phyloP scores from a whole-genome alignment of 1,140 invertebrate species.

The Aricia agestis region DNA sequence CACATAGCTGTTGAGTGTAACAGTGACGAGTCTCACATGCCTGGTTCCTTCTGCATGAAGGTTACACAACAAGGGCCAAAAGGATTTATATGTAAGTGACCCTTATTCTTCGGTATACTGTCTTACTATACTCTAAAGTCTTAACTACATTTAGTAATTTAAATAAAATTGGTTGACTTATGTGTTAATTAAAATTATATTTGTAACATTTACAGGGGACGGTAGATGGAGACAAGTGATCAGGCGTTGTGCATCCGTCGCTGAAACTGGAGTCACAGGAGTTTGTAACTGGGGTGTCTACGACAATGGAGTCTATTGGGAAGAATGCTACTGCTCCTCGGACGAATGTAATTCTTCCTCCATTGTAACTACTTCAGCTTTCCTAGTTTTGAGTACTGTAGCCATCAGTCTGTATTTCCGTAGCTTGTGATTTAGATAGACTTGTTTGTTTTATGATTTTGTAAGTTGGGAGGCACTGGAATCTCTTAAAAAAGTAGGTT shows the following conservation, averaged over 20 bases:
- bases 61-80: conserved; percentile 90
- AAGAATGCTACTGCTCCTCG: conserved; percentile 94
- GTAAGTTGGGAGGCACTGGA: neutral
- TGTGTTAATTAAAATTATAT: neutral
- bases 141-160: neutral
- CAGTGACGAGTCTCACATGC: conserved; percentile 91
- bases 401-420: neutral
- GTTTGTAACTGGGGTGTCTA: conserved; percentile 96
- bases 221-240: conserved; percentile 95
- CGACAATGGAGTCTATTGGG: conserved; percentile 95
- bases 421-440: neutral
- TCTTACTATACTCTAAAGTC: too few species aligned
- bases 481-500: neutral
- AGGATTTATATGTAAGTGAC: conserved; percentile 91
- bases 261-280: conserved; percentile 92
- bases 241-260: conserved; percentile 90
- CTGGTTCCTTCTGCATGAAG: conserved; percentile 96
- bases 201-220: conserved; percentile 82
- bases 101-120: too few species aligned
- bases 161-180: neutral
- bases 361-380: conserved; percentile 30
- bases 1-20: conserved; percentile 93
- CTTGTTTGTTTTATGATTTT: neutral
- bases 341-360: conserved; percentile 86
- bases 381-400: conserved; percentile 25